Base-by-base conservation (phyloP, 2,113 vertebrate genomes). In the Plestiodon gilberti region DNA sequence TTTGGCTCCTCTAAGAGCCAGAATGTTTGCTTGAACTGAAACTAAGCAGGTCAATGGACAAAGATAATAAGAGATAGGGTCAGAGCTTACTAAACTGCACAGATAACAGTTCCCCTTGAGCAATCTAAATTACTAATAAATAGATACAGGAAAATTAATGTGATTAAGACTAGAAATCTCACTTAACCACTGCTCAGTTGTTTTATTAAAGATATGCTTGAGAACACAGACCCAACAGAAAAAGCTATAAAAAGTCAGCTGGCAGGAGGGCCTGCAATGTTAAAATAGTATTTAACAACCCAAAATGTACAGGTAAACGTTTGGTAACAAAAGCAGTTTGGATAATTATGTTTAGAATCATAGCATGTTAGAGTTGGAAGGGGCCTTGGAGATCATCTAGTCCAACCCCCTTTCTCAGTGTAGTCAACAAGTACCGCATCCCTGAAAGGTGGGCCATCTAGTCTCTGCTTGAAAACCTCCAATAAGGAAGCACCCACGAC, bases 41-140 rank as follows among this genome's bases (percentile, higher is more conserved):
- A 0, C 6, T 59, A 82, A 74, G 88, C 38, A 62, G 57, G 3
- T 3, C 61, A 89, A 28, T 22, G 89, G 78, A 83, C 28, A 89
- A 88, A 87, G 55, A 70, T 80, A 85, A 88, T 30, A 69, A 86
- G 87, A 84, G 89, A 87, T 30, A 85, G 91, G 38, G 75, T 10
- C 43, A 78, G 85, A 82, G 20, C 8, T 0, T 2, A 22, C 18
- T 30, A 71, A 55, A 0, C 83, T 82, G 30, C 67, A 81, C 23
- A 75, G 4, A 55, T 82, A 57, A 65, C 55, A 85, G 14, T 3
- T 55, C 52, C 35, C 76, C 70, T 59, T 13, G 88, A 91, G 80
- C 81, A 78, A 61, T 18, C 65, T 17, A 30, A 90, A 61, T 8
- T 61, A 82, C 87, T 89, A 57, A 85, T 78, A 90, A 84, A 30